Evolutionary conservation across 2,888 invertebrate species (phyloP), one percentile per base, ranked within the genome.

Genomic region (Aspidiotus rigidus): DNA sequence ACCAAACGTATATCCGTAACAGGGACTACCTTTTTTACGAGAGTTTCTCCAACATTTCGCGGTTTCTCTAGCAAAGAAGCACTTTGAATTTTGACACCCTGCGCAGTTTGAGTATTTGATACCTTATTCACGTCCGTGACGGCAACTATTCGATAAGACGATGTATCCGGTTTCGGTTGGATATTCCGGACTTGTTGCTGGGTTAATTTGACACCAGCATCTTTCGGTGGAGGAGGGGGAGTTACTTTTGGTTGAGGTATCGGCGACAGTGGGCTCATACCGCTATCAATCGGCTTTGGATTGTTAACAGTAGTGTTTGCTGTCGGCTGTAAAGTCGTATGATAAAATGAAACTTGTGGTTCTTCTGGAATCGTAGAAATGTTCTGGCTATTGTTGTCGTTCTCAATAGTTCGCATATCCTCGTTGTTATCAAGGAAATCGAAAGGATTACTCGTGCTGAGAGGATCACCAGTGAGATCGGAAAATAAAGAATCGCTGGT

Each of bases 111-210:
- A 28, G 10, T 15, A 56, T 63, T 63, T 28, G 55, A 49, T 3
- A 56, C 1, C 41, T 13, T 49, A 16, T 40, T 28, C 10, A 69
- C 44, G 7, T 55, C 15, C 57, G 62, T 69, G 6, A 69, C 57
- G n/a, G 69, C 62, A 15, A 69, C 69, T 28, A 69, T 62, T 62
- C 69, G 55, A 55, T 69, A 69, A 28, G 69, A 62, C 7, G 69
- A 62, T 8, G 69, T 69, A 63, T 69, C 69, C 11, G 69, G 69
- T 55, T 69, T 69, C 7, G 69, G 69, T 28, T 69, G 69, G 17
- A 69, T 69, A 16, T 63, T 69, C 28, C 69, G 16, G n/a, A 67
- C 49, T 60, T 67, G 67, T 59, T 67, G 67, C 8, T 56, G n/a
- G 9, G 67, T 15, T 11, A 60, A 44, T 40, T 67, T 67, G 2